Evolutionary conservation across 1,140 invertebrate species (phyloP), one percentile per base, ranked within the genome.

Genomic region (Triops longicaudatus): DNA sequence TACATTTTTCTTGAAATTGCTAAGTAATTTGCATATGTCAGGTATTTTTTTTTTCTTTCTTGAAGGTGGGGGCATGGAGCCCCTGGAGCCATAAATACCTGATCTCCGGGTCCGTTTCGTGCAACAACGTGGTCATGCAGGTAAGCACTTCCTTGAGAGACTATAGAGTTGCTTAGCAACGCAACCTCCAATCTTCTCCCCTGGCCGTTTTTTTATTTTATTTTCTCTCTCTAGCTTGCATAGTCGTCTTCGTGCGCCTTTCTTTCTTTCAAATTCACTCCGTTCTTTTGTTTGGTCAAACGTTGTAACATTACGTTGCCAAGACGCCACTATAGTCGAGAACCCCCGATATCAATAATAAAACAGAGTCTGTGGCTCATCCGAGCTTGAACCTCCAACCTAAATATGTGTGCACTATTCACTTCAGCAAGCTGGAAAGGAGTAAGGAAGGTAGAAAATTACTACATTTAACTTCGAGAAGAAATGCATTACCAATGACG

Each of bases 61-160:
- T 4, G 31, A 7, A 37, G 31, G 31, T 37, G 31, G 31, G 31
- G 31, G 7, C 31, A 37, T 4, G 7, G n/a, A 22, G 50, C 50
- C 50, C 50, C 50, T 63, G 50, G 14, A 63, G 50, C 50, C 50
- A 63, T 63, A 63, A 63, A 63, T 63, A 63, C 50, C 50, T 63
- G 50, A 63, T 63, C 31, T 63, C 50, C 10, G 50, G 50, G 50
- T 22, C 50, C 7, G 31, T 37, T 63, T 63, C 50, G 50, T 63
- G 50, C 22, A 63, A 63, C 17, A 63, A 63, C 50, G 14, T 63
- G 50, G 50, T 63, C 50, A 63, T 63, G 50, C 50, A 63, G 50
- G 50, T 63, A 63, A 22, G 50, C 7, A 37, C 31, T 37, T 37
- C 31, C 50, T 22, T n/a, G 50, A 63, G 50, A 63, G 22, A 22